Conservation (phyloP, 2,113 vertebrate species). For the Ploceus nigricollis region DNA sequence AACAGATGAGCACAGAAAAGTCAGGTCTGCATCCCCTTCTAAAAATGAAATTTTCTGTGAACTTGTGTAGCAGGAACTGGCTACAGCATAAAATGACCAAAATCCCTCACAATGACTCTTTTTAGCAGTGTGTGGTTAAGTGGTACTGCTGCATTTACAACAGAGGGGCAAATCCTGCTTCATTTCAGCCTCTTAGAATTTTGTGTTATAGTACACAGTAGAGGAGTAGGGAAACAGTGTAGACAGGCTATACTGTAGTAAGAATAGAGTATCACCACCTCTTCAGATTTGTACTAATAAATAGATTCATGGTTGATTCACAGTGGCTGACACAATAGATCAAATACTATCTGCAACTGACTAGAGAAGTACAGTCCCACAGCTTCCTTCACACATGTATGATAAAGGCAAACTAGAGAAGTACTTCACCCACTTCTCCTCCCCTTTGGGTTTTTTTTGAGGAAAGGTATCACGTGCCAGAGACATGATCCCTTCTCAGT, state of each 20-base stretch:
- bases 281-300: background rate
- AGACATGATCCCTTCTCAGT: background rate
- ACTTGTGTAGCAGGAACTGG: background rate
- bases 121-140: background rate
- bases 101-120: background rate
- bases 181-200: background rate
- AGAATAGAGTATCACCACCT: background rate
- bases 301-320: rapidly evolving
- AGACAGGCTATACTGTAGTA: background rate
- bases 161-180: background rate
- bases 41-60: background rate
- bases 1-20: background rate
- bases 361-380: background rate
- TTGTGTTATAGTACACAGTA: background rate
- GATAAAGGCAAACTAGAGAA: background rate
- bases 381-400: background rate
- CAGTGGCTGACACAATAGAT: background rate
- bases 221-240: background rate
- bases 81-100: background rate
- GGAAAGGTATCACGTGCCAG: background rate
- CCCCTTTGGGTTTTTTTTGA: background rate
- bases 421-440: background rate
- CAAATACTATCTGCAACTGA: background rate
- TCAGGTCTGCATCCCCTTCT: background rate
- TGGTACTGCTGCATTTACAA: background rate